Evolutionary conservation across 2,797 vertebrate species (phyloP), one percentile per base, ranked within the genome.

Genomic region (Glossophaga mutica): DNA sequence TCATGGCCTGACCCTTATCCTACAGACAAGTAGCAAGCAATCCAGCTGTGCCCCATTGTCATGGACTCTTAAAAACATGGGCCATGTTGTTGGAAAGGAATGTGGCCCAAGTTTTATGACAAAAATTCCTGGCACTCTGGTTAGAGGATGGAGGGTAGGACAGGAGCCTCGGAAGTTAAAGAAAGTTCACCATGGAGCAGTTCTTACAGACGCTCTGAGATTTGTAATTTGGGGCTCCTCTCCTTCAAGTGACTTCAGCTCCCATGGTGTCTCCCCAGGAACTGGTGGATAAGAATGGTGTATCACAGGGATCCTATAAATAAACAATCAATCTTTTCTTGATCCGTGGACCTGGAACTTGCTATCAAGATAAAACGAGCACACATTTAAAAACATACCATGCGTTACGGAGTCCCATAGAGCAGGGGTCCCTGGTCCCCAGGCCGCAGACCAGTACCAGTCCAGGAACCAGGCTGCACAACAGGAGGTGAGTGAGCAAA

Each of bases 151-250:
- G 15, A 18, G 32, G 39, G 29, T 10, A 10, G 8, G 8, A 21
- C n/a, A 16, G 2, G 6, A 37, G 10, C 9, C 48, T 34, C 21
- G 46, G 32, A 12, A 16, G 21, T 42, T 22, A 29, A 50, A 50
- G 34, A 34, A 2, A 39, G 65, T 29, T 8, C 34, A 2, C 18
- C 34, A 12, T 10, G 7, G 3, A 37, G 18, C 4, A 1, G 16
- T 8, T 34, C 9, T 8, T 37, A 26, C 9, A 6, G 29, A 42
- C 24, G 15, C 9, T 9, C 34, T 14, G 34, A 44, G 76, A 7
- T 9, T 6, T n/a, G 0, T 21, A 1, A 5, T 12, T 18, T 0
- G 7, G 18, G 46, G 46, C 1, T 5, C 19, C 24, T 15, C 37
- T 9, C 48, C 19, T 4, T 2, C 26, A 26, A 46, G 34, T 5